phyloP scores from a whole-genome alignment of 1,140 invertebrate genomes.

The Hylyphantes graminicola region DNA sequence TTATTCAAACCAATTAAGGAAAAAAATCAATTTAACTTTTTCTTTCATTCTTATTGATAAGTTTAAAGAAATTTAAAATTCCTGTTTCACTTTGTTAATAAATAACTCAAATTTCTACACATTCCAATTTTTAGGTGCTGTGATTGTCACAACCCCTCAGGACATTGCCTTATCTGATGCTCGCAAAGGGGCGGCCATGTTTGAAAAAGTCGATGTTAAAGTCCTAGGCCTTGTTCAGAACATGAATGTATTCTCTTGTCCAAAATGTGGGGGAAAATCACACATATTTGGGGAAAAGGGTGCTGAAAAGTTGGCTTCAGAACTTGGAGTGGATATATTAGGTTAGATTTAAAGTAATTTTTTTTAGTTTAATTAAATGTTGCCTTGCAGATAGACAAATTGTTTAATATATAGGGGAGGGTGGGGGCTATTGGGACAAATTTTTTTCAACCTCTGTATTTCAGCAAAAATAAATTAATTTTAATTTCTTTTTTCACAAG shows the following conservation, averaged over 20 bases:
- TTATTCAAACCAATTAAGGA: too few species aligned
- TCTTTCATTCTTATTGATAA: too few species aligned
- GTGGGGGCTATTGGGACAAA: too few species aligned
- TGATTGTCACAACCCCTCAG: conserved; percentile 89
- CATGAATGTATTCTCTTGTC: conserved; percentile 78
- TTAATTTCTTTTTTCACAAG: too few species aligned
- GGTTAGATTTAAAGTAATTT: conserved; percentile 17
- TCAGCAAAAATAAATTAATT: too few species aligned
- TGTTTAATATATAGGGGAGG: not conserved
- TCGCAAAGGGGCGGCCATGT: conserved; percentile 69
- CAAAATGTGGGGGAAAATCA: conserved; percentile 73
- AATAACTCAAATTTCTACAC: not conserved
- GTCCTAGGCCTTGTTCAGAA: conserved; percentile 86
- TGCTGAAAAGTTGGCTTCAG: conserved; percentile 62
- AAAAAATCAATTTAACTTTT: too few species aligned
- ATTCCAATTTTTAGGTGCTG: conserved; percentile 72
- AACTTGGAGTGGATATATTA: conserved; percentile 61
- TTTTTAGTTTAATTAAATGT: not conserved
- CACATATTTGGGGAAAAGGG: conserved; percentile 65
- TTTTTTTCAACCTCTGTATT: too few species aligned
- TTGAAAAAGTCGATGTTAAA: conserved; percentile 78
- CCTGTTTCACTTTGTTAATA: not conserved
- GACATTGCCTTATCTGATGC: conserved; percentile 84
- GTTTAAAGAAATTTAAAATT: too few species aligned
- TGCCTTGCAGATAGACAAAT: not conserved